Base-by-base conservation (phyloP, 2,797 vertebrate species). In the Onychomys arenicola region DNA sequence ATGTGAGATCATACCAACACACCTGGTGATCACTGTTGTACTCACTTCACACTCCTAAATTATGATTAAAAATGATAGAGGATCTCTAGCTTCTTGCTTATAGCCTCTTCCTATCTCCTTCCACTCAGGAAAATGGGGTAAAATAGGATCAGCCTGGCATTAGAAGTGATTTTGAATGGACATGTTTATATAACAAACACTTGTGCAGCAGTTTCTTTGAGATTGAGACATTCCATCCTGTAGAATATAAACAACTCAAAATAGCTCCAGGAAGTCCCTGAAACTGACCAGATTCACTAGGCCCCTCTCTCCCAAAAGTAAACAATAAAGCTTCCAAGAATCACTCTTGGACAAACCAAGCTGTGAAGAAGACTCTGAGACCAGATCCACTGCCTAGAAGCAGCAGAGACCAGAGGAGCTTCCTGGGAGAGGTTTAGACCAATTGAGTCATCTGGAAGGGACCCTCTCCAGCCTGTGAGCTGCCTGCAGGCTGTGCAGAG, bases 151-250 rank as follows among this genome's bases (percentile, higher is more conserved):
- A 65, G 23, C 84, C 12, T 63, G 34, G 29, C 16, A 16, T 91
- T 65, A 9, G 23, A 59, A 43, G 52, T 92, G 85, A 59, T 71
- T 95, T 92, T 76, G 46, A 97, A 90, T 73, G 29, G 61, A 34
- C 6, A 37, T 40, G n/a, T 93, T 87, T 92, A 92, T n/a, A 59
- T 29, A 40, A 61, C 10, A 83, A 37, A 40, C n/a, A 10, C 7
- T 61, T 29, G 8, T 61, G 43, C n/a, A 19, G 6, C 83, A 49
- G 61, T 49, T 46, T n/a, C 19, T 43, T 49, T 2, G 2, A 49
- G 32, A 25, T 67, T 49, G 17, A 85, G 67, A 49, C 32, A 85
- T 85, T n/a, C 32, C 12, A n/a, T 65, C 43, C 63, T 19, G 7
- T 63, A 83, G 55, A 83, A 32, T 29, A 61, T 83, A 32, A 43